Evolutionary conservation across 2,113 vertebrate genomes (phyloP), one percentile per base, ranked within the genome.

Genomic region (Gymnocephalus cernua): DNA sequence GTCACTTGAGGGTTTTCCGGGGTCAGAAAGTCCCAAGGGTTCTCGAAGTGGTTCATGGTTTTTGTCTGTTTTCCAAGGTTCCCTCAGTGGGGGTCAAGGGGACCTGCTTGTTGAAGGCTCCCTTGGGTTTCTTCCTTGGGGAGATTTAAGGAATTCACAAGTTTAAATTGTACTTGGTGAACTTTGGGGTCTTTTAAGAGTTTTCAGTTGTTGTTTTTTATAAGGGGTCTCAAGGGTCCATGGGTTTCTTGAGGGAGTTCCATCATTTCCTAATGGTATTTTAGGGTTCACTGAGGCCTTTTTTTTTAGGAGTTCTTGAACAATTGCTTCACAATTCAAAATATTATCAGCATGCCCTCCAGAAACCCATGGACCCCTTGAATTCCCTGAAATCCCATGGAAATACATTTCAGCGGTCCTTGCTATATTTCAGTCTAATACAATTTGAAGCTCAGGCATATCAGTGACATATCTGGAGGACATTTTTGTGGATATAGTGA

Each of bases 161-260:
- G 32, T 35, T 48, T 61, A 25, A 56, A 11, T 12, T 13, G 23
- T 35, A 14, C 29, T 41, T 27, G 18, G 41, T 38, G 23, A 50
- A 59, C 32, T 47, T 65, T 63, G 2, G 29, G 8, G 14, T 12
- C 13, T 73, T 3, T 77, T 23, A 38, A 53, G 1, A 21, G 44
- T 27, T 66, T 67, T 32, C 18, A 10, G 29, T 12, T 47, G 14
- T 54, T 45, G 45, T 62, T 27, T 32, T 32, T 32, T 32, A 32
- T 32, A 50, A n/a, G 25, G 14, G 4, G 23, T 54, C 25, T 27
- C 5, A 41, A 51, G 57, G 23, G 11, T 25, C 19, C 27, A 14
- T 29, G 8, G 32, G 74, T 47, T 77, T 76, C 32, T 66, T 45
- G 53, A 61, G 68, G 16, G n/a, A 68, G 21, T 57, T 74, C 8